phyloP scores from a whole-genome alignment of 2,888 invertebrate species.

The Diaprepes abbreviatus region DNA sequence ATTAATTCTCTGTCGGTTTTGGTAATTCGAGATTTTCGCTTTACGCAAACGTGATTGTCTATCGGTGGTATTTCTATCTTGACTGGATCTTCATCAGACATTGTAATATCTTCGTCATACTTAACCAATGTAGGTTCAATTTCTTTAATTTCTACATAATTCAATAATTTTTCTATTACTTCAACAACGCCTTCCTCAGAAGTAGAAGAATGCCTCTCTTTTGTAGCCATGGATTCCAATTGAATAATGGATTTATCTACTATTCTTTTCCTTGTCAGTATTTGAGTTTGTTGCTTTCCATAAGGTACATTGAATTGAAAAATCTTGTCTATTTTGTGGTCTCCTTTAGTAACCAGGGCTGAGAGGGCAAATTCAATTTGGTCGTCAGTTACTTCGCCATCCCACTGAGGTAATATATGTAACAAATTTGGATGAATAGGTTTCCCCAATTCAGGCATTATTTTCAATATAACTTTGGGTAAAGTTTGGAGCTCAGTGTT shows the following conservation, averaged over 20 bases:
- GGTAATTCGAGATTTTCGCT: not conserved
- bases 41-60: not conserved
- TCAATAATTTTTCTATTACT: slow-evolving; percentile 71
- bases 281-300: slow-evolving; percentile 1
- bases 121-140: slow-evolving; percentile 71
- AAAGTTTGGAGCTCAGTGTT: slow-evolving; percentile 68
- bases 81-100: slow-evolving; percentile 45
- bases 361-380: slow-evolving; percentile 73
- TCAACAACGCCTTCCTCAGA: slow-evolving; percentile 42
- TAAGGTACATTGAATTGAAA: slow-evolving; percentile 11
- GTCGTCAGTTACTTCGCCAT: slow-evolving; percentile 67
- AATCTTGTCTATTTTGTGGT: not conserved
- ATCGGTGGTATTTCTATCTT: slow-evolving; percentile 32
- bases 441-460: slow-evolving; percentile 69
- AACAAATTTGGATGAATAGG: slow-evolving; percentile 67
- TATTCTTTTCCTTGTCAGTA: slow-evolving; percentile 67
- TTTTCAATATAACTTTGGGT: slow-evolving; percentile 70
- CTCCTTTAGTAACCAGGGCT: slow-evolving; percentile 64
- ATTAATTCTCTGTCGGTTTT: slow-evolving; percentile 34
- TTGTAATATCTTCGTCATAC: slow-evolving; percentile 59
- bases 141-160: slow-evolving; percentile 74
- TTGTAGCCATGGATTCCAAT: not conserved
- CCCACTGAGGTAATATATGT: slow-evolving; percentile 66
- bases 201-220: not conserved
- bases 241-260: slow-evolving; percentile 7